Base-by-base conservation (phyloP, 2,888 invertebrate species). In the Drosophila setosimentum region DNA sequence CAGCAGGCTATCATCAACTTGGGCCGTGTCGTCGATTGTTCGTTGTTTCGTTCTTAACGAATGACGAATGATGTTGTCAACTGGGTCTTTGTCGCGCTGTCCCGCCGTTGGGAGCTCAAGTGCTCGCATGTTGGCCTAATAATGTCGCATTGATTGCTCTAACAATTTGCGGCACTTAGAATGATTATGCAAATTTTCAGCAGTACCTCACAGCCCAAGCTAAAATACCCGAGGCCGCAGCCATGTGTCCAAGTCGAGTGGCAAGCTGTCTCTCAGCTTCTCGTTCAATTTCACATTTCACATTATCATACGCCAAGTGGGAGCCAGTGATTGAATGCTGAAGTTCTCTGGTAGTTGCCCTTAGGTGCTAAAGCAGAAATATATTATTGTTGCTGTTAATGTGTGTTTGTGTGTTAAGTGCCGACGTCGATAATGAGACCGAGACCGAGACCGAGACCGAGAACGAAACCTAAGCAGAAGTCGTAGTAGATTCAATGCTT, bases 121-220 rank as follows among this genome's bases (percentile, higher is more conserved):
- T 72, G 78, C 87, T 84, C 87, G 85, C 85, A 82, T 80, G 82
- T 74, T 75, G 87, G 72, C 87, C 87, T 70, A 84, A 75, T 73
- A 87, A 73, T 82, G 84, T 72, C 78, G 74, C 82, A 78, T 68
- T 82, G 75, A 76, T 76, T 72, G 70, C 65, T 74, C 68, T 33
- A 66, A 68, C 79, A 69, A 77, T 70, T 64, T 69, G 73, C 73
- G 73, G 80, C 76, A 78, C 78, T 78, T 80, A 57, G 67, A 62
- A 73, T 84, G 83, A 84, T 81, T 86, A 81, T 83, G 87, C 83
- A 86, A 83, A 84, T 84, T 84, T 62, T 49, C 45, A 58, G 27
- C 48, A 42, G 55, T 63, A 51, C 51, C 48, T 42, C 48, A 48
- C 24, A 49, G 57, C 57, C 40, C 45, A 48, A n/a, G 50, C 65